Percentiles rank a stretch among this genome's conserved stretches.
phyloP scores from a whole-genome alignment of 2,888 invertebrate species.

The Dolichomitus sp. region DNA sequence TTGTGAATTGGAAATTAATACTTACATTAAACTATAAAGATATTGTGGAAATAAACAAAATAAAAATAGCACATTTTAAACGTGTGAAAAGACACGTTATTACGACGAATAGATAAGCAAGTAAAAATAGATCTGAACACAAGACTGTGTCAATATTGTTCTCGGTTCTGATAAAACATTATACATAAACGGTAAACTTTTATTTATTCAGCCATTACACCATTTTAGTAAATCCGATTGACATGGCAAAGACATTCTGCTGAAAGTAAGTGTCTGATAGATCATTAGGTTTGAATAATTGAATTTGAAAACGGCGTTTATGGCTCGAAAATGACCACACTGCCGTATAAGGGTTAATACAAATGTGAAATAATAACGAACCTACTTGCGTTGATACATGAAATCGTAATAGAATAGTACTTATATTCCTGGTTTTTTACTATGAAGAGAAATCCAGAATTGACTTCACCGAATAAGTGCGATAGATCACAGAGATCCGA shows the following conservation, averaged over 20 bases:
- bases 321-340: not conserved
- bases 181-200: not conserved
- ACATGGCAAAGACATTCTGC: not conserved
- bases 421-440: not conserved
- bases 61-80: not conserved
- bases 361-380: conserved; percentile 5
- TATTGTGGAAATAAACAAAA: not conserved
- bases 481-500: conserved; percentile 25
- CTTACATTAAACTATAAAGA: not conserved
- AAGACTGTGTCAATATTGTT: not conserved
- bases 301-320: not conserved
- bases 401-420: conserved; percentile 1
- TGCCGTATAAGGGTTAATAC: not conserved
- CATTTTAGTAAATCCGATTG: not conserved
- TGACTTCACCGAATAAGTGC: not conserved
- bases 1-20: not conserved
- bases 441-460: conserved; percentile 10
- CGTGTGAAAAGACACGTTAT: too few species aligned
- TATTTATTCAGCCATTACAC: not conserved
- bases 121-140: not conserved
- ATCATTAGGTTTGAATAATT: conserved; percentile 11
- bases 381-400: not conserved
- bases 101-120: too few species aligned
- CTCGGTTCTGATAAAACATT: not conserved
- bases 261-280: not conserved